A percentile compares a stretch with the other conserved stretches of the same genome.
These are phyloP conservation scores for Cotesia typhae DNA, from an alignment of 1,140 invertebrate genomes.

Conservation along the genomic window DNA sequence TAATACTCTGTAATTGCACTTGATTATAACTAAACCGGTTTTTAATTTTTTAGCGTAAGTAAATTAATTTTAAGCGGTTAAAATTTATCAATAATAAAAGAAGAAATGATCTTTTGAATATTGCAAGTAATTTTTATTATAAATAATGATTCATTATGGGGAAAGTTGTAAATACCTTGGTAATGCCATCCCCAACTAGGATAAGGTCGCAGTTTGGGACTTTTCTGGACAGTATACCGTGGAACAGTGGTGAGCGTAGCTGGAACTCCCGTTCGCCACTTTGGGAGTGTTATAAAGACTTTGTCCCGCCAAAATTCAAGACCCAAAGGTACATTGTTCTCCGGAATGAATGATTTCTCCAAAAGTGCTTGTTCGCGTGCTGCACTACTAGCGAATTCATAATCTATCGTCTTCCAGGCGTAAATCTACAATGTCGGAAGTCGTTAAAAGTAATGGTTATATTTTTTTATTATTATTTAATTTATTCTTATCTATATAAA, in stretches of 20 bases:
- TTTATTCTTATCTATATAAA: too few species aligned
- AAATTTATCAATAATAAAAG: too few species aligned
- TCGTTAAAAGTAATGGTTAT: too few species aligned
- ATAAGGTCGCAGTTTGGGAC: conserved; percentile 75
- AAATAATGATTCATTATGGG: too few species aligned
- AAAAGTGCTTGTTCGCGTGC: conserved; percentile 64
- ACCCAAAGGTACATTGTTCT: conserved; percentile 78
- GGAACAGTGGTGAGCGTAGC: conserved; percentile 73
- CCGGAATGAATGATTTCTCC: conserved; percentile 71
- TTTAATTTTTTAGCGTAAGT: too few species aligned
- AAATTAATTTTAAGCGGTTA: too few species aligned
- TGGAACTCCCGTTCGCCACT: conserved; percentile 83
- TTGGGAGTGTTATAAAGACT: conserved; percentile 77
- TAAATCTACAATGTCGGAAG: conserved; percentile 56
- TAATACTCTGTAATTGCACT: too few species aligned
- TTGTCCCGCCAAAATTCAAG: conserved; percentile 74
- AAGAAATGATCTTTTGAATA: too few species aligned
- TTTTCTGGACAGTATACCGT: conserved; percentile 65
- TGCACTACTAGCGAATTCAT: conserved; percentile 65
- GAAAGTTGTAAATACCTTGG: conserved; percentile 60
- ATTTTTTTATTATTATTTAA: too few species aligned
- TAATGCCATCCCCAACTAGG: conserved; percentile 78
- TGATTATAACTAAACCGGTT: too few species aligned
- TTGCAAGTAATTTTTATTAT: too few species aligned
- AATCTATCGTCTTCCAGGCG: conserved; percentile 70